A percentile compares a stretch with the other conserved stretches of the same genome.
Evolutionary conservation across 2,113 vertebrate species (phyloP).

Genomic region (Jaculus jaculus): DNA sequence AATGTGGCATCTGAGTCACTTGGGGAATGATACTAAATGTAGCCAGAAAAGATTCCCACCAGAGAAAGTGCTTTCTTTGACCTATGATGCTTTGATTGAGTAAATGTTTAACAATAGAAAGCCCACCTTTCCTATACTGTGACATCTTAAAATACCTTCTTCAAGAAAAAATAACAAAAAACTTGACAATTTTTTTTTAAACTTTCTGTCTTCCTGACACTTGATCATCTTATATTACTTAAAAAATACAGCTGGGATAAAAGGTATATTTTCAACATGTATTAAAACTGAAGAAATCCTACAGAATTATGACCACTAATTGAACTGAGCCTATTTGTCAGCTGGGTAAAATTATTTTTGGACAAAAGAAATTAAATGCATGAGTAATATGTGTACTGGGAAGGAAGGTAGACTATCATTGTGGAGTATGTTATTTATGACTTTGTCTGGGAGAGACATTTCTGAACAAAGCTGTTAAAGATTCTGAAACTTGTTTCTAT

Average conservation of each 20-base stretch:
- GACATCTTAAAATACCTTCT: background rate
- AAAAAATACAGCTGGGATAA: background rate
- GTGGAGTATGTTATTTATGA: background rate
- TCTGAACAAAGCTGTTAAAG: background rate
- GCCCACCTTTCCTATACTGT: accelerated
- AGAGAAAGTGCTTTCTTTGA: background rate
- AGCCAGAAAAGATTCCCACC: background rate
- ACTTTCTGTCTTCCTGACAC: background rate
- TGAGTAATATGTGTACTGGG: background rate
- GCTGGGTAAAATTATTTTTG: background rate
- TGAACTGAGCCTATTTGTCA: background rate
- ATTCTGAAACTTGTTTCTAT: background rate
- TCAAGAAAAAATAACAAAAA: background rate
- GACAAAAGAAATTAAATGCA: background rate
- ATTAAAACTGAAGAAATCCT: background rate
- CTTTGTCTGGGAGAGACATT: background rate
- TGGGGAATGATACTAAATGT: background rate
- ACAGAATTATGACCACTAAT: background rate
- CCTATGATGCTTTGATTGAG: background rate
- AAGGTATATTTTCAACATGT: background rate
- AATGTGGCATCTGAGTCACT: background rate
- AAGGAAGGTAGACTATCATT: background rate
- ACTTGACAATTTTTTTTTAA: background rate
- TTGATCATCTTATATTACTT: background rate
- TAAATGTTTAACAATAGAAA: background rate